Evolutionary conservation across 2,113 vertebrate genomes (phyloP).

Genomic region (Pelmatolapia mariae): DNA sequence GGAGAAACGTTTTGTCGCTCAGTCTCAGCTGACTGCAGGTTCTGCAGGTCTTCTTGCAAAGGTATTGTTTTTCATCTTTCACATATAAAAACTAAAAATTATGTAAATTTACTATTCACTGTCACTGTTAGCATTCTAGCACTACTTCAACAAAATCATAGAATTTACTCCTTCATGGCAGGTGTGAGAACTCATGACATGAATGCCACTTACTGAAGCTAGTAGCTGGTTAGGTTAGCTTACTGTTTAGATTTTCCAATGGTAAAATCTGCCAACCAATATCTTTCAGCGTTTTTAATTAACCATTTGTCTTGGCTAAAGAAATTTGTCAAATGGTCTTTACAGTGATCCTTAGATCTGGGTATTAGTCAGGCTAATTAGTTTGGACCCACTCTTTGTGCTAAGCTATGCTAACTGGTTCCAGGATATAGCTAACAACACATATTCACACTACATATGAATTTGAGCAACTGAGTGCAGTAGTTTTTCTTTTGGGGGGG

Average conservation of each 20-base stretch:
- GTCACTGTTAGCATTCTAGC: background rate
- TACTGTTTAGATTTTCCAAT: fast-evolving
- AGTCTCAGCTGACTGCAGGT: background rate
- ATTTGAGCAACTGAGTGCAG: background rate
- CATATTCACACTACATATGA: background rate
- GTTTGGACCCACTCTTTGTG: background rate
- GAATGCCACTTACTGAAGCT: background rate
- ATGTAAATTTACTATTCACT: fast-evolving
- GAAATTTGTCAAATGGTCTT: background rate
- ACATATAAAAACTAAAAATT: background rate
- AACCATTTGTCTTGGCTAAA: background rate
- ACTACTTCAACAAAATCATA: background rate
- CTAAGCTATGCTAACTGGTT: background rate
- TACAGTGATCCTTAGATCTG: background rate
- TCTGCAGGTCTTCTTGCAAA: background rate
- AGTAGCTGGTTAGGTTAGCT: background rate
- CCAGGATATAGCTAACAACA: background rate
- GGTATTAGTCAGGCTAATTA: background rate
- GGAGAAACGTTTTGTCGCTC: background rate
- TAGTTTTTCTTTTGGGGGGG: fast-evolving
- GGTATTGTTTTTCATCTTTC: background rate
- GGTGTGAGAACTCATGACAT: background rate
- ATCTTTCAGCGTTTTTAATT: background rate
- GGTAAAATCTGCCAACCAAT: background rate
- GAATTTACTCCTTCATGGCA: background rate